Evolutionary conservation across 2,113 vertebrate species (phyloP), one percentile per base, ranked within the genome.

Genomic region (Microcebus tavaratra): DNA sequence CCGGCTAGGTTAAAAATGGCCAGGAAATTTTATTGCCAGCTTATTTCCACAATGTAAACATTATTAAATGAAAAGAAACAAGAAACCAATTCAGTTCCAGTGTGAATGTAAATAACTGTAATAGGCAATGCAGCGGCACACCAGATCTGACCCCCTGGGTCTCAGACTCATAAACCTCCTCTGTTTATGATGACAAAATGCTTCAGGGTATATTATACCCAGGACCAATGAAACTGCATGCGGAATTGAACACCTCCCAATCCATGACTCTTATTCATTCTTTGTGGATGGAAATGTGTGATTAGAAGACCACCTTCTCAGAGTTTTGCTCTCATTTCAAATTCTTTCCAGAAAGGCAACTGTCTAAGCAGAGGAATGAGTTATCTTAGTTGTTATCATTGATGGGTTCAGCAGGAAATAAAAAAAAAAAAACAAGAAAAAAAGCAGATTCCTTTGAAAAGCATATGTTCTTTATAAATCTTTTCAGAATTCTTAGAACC

Each of bases 31-130:
- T 48, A 83, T 61, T 88, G 53, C 45, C 85, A 6, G 76, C 95
- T 97, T 96, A 94, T 57, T 90, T 88, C 50, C 84, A 53, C 55
- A 83, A 96, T 61, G 95, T 86, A 96, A 95, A 96, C 3, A 65
- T 76, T 93, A 95, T 89, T 97, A 97, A 98, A 96, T 45, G 92
- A 97, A 96, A 96, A 97, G 94, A 97, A 65, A 88, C 29, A 84
- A 65, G 96, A 97, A 97, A 59, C 25, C 83, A 90, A 72, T 39
- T 76, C 73, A 8, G 84, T 48, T 61, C 80, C 59, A 34, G 73
- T 36, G 57, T 20, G 23, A 96, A 59, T 92, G 61, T 95, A 98
- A 98, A 95, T 96, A 63, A 94, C 57, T 6, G 10, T 80, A 92
- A 90, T 9, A 0, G 85, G 59, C 87, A 80, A 20, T 11, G 53